phyloP scores from a whole-genome alignment of 35 echinoderm and acorn worm genomes.

The Patiria miniata region DNA sequence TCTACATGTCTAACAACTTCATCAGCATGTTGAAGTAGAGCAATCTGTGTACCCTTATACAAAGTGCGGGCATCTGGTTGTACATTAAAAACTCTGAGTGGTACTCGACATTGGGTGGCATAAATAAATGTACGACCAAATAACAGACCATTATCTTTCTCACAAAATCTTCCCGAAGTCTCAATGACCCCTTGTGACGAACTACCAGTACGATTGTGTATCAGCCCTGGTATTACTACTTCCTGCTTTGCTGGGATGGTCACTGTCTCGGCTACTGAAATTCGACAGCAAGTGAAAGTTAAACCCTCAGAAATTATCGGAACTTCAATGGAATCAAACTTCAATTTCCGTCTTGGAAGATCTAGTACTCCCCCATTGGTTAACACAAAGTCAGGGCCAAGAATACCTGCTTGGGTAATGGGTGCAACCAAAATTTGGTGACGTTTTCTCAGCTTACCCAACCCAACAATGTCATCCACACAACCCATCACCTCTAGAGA shows the following conservation, averaged over 20 bases:
- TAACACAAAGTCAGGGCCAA: not conserved
- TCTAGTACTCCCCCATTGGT: not conserved
- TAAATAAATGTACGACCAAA: not conserved
- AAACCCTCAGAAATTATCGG: not conserved
- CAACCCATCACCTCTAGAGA: not conserved
- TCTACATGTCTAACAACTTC: conserved; percentile 8
- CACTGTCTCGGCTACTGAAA: not conserved
- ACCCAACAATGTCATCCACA: not conserved
- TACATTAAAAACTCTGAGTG: conserved; percentile 2
- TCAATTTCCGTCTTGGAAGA: not conserved
- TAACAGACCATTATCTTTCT: not conserved
- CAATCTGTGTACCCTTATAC: conserved; percentile 9
- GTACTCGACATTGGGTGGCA: not conserved
- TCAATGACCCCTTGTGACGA: not conserved
- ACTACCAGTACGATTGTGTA: not conserved
- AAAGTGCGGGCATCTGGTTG: not conserved
- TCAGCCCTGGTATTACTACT: not conserved
- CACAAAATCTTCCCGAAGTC: not conserved
- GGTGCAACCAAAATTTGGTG: not conserved
- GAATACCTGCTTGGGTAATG: no score
- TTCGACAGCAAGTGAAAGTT: not conserved
- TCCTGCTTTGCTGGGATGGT: not conserved
- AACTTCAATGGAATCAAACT: not conserved
- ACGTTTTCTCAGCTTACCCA: not conserved
- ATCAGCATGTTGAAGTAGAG: not conserved